A percentile compares a stretch with the other conserved stretches of the same genome.
Evolutionary conservation across 1,140 invertebrate genomes (phyloP).

Genomic region (Cryptotermes secundus): DNA sequence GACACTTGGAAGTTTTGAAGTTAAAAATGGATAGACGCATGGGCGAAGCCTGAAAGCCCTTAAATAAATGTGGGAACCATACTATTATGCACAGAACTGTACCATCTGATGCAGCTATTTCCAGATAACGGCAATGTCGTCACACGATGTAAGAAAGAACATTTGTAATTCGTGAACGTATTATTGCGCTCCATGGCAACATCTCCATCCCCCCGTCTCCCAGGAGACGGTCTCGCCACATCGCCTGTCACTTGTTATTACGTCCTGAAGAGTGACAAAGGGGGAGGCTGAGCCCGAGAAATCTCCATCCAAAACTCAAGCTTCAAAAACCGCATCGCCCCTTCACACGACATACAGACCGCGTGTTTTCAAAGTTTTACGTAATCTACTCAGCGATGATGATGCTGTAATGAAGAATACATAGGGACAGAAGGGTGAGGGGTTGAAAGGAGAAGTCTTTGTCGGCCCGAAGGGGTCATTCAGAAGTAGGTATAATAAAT

Average conservation of each 20-base stretch:
- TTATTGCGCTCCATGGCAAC: neutral
- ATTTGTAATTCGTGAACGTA: neutral
- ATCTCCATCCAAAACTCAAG: slow-evolving; percentile 7
- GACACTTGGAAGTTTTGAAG: too few relatives aligned
- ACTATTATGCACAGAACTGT: too few relatives aligned
- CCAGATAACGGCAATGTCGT: too few relatives aligned
- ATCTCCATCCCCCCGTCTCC: neutral
- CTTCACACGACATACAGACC: neutral
- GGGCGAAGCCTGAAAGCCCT: too few relatives aligned
- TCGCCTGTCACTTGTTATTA: slow-evolving; percentile 19
- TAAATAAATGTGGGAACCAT: too few relatives aligned
- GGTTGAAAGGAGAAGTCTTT: neutral
- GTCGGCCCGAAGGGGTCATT: slow-evolving; percentile 12
- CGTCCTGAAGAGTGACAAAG: neutral
- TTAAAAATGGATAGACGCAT: too few relatives aligned
- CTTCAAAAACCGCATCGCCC: slow-evolving; percentile 3
- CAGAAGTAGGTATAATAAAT: neutral
- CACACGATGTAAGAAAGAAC: neutral
- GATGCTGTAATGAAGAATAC: neutral
- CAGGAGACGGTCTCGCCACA: neutral
- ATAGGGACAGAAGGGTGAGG: neutral
- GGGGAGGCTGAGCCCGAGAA: neutral
- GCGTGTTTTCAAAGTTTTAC: neutral
- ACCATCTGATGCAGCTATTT: too few relatives aligned
- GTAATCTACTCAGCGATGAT: slow-evolving; percentile 2